phyloP scores from a whole-genome alignment of 2,888 invertebrate species.

The Heteropelma amictum region DNA sequence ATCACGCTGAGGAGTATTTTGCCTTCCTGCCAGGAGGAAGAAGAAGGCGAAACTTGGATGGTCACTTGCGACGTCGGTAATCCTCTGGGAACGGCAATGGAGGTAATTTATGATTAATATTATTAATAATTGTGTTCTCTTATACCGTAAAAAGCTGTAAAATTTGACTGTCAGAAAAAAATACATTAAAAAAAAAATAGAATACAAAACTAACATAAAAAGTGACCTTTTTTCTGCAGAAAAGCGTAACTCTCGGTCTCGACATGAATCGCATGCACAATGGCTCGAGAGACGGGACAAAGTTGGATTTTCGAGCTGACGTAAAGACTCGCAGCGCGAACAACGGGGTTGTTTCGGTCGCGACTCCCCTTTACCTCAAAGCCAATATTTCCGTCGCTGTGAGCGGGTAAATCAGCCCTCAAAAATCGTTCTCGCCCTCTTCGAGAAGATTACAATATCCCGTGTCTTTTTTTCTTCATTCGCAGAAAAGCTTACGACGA shows the following conservation, averaged over 20 bases:
- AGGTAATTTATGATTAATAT: constrained; percentile 56
- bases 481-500: constrained; percentile 64
- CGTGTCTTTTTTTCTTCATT: neutral
- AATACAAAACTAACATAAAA: neutral
- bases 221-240: constrained; percentile 54
- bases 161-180: too few species aligned
- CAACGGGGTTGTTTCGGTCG: constrained; percentile 46
- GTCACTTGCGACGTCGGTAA: constrained; percentile 66
- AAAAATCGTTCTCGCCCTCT: too few species aligned
- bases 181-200: neutral
- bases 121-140: too few species aligned
- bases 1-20: constrained; percentile 64
- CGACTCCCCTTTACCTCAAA: constrained; percentile 54
- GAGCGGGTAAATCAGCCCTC: constrained; percentile 66
- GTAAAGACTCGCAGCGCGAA: constrained; percentile 63
- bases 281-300: constrained; percentile 46
- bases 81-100: constrained; percentile 60
- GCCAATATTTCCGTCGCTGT: constrained; percentile 60
- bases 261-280: constrained; percentile 64
- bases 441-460: neutral
- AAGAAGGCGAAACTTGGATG: constrained; percentile 29
- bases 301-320: constrained; percentile 45
- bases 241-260: constrained; percentile 63
- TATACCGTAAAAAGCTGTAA: too few species aligned
- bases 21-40: constrained; percentile 64